phyloP scores from a whole-genome alignment of 1,140 invertebrate genomes.

The Triops cancriformis region DNA sequence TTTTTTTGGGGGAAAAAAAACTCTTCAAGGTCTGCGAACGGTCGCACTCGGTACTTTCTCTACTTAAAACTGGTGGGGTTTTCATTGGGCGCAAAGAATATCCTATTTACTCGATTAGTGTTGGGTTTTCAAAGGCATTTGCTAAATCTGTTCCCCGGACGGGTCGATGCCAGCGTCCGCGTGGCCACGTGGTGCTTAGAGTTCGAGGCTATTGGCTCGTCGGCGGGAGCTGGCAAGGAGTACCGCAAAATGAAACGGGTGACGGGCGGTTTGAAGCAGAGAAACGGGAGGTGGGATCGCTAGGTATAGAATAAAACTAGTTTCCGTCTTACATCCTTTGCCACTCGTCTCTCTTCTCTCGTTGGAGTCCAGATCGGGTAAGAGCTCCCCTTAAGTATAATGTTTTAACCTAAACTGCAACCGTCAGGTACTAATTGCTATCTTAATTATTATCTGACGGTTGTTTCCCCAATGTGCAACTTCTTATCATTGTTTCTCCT shows the following conservation, averaged over 20 bases:
- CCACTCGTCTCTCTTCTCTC: conserved; percentile 8
- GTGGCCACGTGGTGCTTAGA: neutral
- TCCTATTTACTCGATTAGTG: neutral
- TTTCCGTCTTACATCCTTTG: neutral
- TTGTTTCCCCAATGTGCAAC: neutral
- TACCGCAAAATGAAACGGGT: neutral
- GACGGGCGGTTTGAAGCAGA: neutral
- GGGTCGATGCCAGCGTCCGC: conserved; percentile 1
- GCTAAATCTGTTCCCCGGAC: neutral
- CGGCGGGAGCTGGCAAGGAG: neutral
- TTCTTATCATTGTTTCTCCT: neutral
- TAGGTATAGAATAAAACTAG: neutral
- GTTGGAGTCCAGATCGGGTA: neutral
- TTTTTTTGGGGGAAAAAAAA: too few relatives aligned
- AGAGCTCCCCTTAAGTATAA: neutral
- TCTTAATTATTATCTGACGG: neutral
- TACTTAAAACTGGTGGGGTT: neutral
- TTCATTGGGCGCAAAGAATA: neutral
- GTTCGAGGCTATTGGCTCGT: neutral
- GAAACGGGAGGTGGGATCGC: neutral
- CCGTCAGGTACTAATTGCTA: neutral
- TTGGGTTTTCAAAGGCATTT: neutral
- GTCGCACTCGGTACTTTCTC: too few relatives aligned
- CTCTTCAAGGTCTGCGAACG: too few relatives aligned
- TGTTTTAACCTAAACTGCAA: neutral